Evolutionary conservation across 2,797 vertebrate genomes (phyloP), one percentile per base, ranked within the genome.

Genomic region (Champsocephalus esox): DNA sequence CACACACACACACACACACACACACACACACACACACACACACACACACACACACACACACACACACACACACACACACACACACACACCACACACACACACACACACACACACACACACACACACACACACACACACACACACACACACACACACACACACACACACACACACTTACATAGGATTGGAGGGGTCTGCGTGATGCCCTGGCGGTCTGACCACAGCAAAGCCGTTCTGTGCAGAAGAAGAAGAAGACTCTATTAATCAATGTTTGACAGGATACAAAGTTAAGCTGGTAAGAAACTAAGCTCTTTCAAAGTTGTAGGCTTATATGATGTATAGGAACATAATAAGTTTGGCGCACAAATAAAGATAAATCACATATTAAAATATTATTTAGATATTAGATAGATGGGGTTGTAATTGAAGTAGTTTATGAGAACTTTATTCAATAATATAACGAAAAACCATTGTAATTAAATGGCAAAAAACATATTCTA

Each of bases 121-220:
- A 57, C 7, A 62, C 28, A 92, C 95, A 54, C 45, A 50, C 64
- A 56, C 56, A 64, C 59, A 55, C 49, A 58, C 49, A 59, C 64
- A 54, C 45, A 50, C 64, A 59, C 56, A 64, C 59, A 55, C 49
- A 58, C 52, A 62, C 64, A 66, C 59, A 68, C 59, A 87, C 48
- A 66, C 62, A 58, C 48, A 55, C 24, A 49, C 43, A 58, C 8
- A 62, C 28, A 92, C 95, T 94, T 94, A 99, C 98, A 99, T 98
- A 81, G 98, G 96, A 46, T 95, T 98, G 77, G 97, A 96, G 9
- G 96, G 96, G 79, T 98, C 97, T 0, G 98, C 98, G 0, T 99
- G 98, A 89, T 99, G 98, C 86, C 97, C 98, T 0, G 98, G 98
- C 0, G 98, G 98, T 73, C 98, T 94, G 81, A 99, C 98, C 80